Conservation (phyloP, 2,888 invertebrate genomes). For the Callyntrura guangdongensis region DNA sequence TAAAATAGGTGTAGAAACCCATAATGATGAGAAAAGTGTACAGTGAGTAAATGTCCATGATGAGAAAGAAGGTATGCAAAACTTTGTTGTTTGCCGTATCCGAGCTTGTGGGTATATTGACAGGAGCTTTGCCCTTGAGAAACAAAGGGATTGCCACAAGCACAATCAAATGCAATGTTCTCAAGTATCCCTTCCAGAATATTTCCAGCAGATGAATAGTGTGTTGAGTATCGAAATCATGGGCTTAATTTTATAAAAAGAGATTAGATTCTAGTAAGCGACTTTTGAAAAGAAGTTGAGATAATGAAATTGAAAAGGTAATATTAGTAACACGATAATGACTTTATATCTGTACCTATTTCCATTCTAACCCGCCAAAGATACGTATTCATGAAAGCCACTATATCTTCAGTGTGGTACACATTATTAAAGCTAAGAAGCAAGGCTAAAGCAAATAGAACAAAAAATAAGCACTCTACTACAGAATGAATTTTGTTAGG, state of each 20-base stretch:
- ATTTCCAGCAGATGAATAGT: slow-evolving; percentile 69
- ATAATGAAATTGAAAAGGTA: background rate
- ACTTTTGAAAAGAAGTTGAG: no score
- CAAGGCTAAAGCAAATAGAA: slow-evolving; percentile 74
- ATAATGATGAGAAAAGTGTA: slow-evolving; percentile 73
- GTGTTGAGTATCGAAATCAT: slow-evolving; percentile 69
- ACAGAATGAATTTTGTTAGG: slow-evolving; percentile 71
- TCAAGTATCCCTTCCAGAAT: slow-evolving; percentile 76
- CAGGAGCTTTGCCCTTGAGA: slow-evolving; percentile 51
- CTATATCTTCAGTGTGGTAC: slow-evolving; percentile 70
- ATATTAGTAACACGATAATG: background rate
- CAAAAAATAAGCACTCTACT: slow-evolving; percentile 76
- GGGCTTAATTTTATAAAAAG: slow-evolving; percentile 43
- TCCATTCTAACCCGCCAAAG: slow-evolving; percentile 69
- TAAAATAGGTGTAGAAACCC: slow-evolving; percentile 76
- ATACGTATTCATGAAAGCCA: slow-evolving; percentile 77
- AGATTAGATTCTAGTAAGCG: slow-evolving; percentile 8
- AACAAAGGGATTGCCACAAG: slow-evolving; percentile 63
- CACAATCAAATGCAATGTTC: slow-evolving; percentile 72
- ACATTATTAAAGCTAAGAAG: slow-evolving; percentile 73
- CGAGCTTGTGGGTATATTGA: background rate
- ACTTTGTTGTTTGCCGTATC: background rate
- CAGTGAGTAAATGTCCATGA: slow-evolving; percentile 68
- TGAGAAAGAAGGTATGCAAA: slow-evolving; percentile 48
- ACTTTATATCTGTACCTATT: slow-evolving; percentile 54